Conservation (phyloP, 2,113 vertebrate genomes). For the Columbina picui region DNA sequence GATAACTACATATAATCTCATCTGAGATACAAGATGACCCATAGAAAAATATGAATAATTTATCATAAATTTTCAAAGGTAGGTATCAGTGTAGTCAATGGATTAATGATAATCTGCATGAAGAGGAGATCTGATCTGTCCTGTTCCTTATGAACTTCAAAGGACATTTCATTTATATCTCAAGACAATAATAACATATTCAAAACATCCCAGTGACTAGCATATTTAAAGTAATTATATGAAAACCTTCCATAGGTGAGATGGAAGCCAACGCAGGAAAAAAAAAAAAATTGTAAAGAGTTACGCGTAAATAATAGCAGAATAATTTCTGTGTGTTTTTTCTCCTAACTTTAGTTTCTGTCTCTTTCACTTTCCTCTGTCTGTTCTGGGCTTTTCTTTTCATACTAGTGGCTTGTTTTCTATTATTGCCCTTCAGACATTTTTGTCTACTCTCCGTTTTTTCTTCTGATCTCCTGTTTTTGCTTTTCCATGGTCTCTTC, state of each 20-base stretch:
- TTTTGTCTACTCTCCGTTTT: not conserved
- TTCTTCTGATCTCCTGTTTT: not conserved
- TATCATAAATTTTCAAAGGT: not conserved
- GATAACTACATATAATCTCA: not conserved
- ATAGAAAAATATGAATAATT: not conserved
- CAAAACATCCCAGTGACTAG: not conserved
- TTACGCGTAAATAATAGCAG: not conserved
- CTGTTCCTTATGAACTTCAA: not conserved
- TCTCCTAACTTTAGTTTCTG: not conserved
- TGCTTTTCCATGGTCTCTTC: not conserved
- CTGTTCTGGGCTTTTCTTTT: not conserved
- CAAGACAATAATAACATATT: not conserved
- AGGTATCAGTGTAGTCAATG: not conserved
- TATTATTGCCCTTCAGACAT: not conserved
- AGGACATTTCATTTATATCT: not conserved
- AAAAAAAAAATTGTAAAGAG: not conserved
- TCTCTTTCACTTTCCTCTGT: not conserved
- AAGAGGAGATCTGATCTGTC: not conserved
- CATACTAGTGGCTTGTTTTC: not conserved
- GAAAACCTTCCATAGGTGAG: not conserved
- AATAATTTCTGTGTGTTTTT: not conserved
- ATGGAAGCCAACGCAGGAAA: not conserved
- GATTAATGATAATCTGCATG: not conserved
- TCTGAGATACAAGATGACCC: not conserved
- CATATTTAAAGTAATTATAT: not conserved